These are phyloP conservation scores for Thymallus thymallus DNA, from an alignment of 2,113 vertebrate genomes.

Conservation along the genomic window DNA sequence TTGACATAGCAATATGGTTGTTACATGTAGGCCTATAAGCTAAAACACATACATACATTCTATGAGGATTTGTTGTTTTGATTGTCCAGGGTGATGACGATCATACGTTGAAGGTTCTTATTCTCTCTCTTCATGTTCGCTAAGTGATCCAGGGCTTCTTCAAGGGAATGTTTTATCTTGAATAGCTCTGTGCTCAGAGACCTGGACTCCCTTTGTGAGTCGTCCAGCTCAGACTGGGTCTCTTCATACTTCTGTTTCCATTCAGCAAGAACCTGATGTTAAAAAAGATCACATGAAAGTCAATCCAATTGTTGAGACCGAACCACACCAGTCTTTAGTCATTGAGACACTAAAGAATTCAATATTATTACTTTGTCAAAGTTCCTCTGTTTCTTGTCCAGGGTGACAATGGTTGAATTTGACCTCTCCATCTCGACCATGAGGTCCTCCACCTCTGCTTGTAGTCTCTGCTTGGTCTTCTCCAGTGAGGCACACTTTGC, in stretches of 20 bases:
- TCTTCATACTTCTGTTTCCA: conserved; percentile 61
- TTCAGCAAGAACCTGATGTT: conserved; percentile 45
- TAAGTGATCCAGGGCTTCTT: conserved; percentile 57
- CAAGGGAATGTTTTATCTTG: conserved; percentile 56
- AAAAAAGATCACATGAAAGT: too few species aligned
- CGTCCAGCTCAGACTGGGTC: conserved; percentile 75
- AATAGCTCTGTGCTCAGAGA: conserved; percentile 71
- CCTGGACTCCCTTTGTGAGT: conserved; percentile 72
- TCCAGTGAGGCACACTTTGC: conserved; percentile 46
- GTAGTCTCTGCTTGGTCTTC: conserved; percentile 64
- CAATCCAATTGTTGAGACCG: too few species aligned
- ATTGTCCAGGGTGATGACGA: not conserved
- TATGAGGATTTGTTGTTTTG: not conserved
- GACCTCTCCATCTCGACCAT: conserved; percentile 72
- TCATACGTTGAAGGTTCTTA: conserved; percentile 57
- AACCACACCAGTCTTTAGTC: too few species aligned
- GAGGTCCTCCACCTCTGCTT: conserved; percentile 71
- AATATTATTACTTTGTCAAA: conserved; percentile 54
- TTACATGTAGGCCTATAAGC: not conserved
- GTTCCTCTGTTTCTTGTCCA: conserved; percentile 63
- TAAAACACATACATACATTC: not conserved
- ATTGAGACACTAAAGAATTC: not conserved
- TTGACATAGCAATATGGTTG: not conserved
- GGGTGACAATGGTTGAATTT: conserved; percentile 45
- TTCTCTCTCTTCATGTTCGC: conserved; percentile 56